These are phyloP conservation scores for Nannoperca obscura DNA, from an alignment of 2,797 vertebrate species.

Conservation along the genomic window DNA sequence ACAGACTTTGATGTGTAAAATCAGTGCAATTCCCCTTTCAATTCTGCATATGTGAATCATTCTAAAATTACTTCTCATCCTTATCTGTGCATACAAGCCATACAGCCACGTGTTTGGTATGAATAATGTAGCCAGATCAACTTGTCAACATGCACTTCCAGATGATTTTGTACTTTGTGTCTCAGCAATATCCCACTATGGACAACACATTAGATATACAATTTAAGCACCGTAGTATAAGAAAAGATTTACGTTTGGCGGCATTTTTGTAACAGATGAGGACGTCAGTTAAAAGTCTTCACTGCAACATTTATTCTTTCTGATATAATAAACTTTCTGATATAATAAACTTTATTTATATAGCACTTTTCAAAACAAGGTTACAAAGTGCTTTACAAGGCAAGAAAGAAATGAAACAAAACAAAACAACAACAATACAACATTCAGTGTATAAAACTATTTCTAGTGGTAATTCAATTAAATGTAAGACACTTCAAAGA, in stretches of 20 bases:
- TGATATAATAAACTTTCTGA: too few relatives aligned
- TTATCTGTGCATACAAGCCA: background rate
- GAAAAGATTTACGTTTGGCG: background rate
- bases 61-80: background rate
- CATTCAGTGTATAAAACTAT: too few relatives aligned
- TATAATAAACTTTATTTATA: too few relatives aligned
- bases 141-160: background rate
- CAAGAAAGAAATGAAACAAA: too few relatives aligned
- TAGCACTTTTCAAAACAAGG: too few relatives aligned
- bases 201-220: background rate
- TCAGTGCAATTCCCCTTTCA: background rate
- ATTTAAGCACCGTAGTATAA: background rate
- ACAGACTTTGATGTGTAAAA: constrained; percentile 10
- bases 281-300: background rate
- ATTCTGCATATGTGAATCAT: background rate
- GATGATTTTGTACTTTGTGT: background rate
- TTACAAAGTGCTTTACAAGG: too few relatives aligned
- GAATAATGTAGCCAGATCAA: background rate
- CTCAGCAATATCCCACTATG: background rate
- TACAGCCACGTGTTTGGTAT: background rate
- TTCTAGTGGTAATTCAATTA: too few relatives aligned
- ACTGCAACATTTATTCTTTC: background rate
- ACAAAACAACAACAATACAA: too few relatives aligned
- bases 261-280: background rate
- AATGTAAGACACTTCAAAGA: too few relatives aligned